Evolutionary conservation across 1,140 invertebrate species (phyloP).

Genomic region (Nixonia krombeini): DNA sequence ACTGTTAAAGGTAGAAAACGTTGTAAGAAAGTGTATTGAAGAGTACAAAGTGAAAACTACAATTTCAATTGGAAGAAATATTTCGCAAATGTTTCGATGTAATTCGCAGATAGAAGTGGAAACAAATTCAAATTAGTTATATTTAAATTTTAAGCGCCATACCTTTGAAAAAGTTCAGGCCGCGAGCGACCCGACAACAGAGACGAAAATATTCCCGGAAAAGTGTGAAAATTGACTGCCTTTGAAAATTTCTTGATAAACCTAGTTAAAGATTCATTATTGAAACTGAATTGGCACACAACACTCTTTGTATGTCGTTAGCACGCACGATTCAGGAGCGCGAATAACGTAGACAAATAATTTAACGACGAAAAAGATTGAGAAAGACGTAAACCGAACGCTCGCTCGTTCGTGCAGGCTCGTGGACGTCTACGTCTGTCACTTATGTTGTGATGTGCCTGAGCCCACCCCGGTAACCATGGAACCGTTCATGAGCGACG

Average conservation of each 20-base stretch:
- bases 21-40: background rate
- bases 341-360: background rate
- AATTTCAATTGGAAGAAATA: too few relatives aligned
- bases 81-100: too few relatives aligned
- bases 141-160: constrained; percentile 38
- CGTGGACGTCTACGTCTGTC: constrained; percentile 45
- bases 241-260: background rate
- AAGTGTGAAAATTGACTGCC: background rate
- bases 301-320: background rate
- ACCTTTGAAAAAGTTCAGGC: background rate
- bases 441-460: constrained; percentile 42
- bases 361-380: background rate
- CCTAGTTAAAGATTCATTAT: background rate
- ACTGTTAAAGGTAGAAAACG: background rate
- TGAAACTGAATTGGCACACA: background rate
- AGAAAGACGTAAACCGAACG: background rate
- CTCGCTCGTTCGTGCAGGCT: too few relatives aligned
- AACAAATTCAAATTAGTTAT: background rate
- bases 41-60: background rate
- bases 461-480: constrained; percentile 59
- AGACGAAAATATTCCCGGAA: background rate
- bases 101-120: too few relatives aligned
- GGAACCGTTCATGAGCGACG: constrained; percentile 42
- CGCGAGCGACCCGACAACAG: background rate
- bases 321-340: background rate